phyloP scores from a whole-genome alignment of 2,888 invertebrate genomes.

The Lycia hirtaria region DNA sequence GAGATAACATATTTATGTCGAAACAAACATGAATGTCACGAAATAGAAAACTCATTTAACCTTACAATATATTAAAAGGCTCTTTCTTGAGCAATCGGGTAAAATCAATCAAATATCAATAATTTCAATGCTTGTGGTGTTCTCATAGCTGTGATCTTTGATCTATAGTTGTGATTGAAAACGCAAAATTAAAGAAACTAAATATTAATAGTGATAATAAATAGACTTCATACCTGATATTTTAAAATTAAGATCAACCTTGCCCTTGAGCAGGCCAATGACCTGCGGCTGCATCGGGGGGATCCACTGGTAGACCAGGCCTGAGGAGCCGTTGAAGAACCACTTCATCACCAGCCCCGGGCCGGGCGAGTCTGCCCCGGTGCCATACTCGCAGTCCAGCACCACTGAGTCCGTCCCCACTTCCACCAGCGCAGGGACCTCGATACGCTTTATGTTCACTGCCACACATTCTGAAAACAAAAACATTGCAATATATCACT shows the following conservation, averaged over 20 bases:
- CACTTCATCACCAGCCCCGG: slow-evolving; percentile 78
- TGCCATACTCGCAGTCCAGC: slow-evolving; percentile 69
- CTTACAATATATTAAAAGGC: too few species aligned
- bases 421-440: slow-evolving; percentile 73
- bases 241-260: slow-evolving; percentile 72
- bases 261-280: slow-evolving; percentile 77
- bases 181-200: too few species aligned
- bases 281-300: slow-evolving; percentile 77
- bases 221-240: slow-evolving; percentile 67
- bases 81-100: too few species aligned
- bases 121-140: too few species aligned
- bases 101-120: too few species aligned
- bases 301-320: slow-evolving; percentile 81
- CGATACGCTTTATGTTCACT: slow-evolving; percentile 75
- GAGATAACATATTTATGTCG: too few species aligned
- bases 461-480: slow-evolving; percentile 70
- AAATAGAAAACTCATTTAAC: too few species aligned
- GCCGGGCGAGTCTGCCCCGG: slow-evolving; percentile 49
- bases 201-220: too few species aligned
- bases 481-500: too few species aligned
- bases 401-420: slow-evolving; percentile 68
- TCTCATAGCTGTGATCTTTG: too few species aligned
- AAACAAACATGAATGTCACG: too few species aligned
- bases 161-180: too few species aligned
- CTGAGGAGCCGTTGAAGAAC: slow-evolving; percentile 79